These are phyloP conservation scores for Hydropotes inermis DNA, from an alignment of 2,113 vertebrate genomes.

Conservation along the genomic window DNA sequence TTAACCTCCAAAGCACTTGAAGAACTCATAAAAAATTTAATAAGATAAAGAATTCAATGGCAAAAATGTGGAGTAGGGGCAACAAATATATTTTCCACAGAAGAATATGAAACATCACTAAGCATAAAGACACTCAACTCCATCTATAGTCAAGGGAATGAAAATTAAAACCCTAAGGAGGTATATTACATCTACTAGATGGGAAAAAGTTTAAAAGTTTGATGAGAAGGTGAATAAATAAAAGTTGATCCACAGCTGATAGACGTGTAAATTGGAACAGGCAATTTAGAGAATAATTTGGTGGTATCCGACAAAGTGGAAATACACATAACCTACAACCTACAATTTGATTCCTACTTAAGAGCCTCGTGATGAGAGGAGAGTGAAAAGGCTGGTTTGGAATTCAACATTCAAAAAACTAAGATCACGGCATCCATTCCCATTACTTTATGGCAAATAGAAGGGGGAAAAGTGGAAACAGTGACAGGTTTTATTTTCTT, in stretches of 20 bases:
- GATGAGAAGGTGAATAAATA: neutral
- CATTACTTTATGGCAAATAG: neutral
- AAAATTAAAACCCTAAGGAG: conserved; percentile 16
- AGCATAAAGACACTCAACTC: neutral
- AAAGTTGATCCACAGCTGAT: neutral
- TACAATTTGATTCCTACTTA: neutral
- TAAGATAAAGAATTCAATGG: neutral
- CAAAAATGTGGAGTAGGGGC: neutral
- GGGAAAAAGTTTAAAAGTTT: neutral
- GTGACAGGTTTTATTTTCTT: neutral
- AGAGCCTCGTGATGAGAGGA: neutral
- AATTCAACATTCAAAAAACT: neutral
- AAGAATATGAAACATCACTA: neutral
- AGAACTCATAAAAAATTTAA: neutral
- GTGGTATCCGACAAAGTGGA: neutral
- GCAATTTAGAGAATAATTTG: neutral
- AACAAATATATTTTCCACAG: neutral
- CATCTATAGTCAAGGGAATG: neutral
- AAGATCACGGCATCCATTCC: neutral
- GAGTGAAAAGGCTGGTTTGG: neutral
- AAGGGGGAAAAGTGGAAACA: neutral
- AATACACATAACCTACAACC: neutral
- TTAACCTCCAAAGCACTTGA: neutral
- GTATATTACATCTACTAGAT: neutral
- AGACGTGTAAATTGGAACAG: neutral